Base-by-base conservation (phyloP, 1,140 invertebrate genomes). In the Scaptodrosophila lebanonensis region DNA sequence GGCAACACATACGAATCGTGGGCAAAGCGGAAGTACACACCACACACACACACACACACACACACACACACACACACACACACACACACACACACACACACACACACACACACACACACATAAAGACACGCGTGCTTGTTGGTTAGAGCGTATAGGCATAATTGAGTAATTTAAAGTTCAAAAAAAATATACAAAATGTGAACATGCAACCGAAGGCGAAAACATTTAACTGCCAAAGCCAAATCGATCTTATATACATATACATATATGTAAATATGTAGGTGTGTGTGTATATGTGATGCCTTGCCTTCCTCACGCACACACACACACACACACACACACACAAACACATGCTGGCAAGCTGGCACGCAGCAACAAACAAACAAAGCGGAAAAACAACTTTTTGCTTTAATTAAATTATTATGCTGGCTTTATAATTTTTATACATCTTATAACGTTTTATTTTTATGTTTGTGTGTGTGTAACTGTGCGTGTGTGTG, bases 321-420 rank as follows among this genome's bases (percentile, higher is more conserved):
- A 39, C 22, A 16, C 9, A 13, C 30, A 32, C 51, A 17, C 36
- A 39, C 47, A 18, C 36, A 32, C 17, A 39, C 22, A 16, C 9
- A 13, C 30, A 32, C 51, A 17, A n/a, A n/a, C n/a, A n/a, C n/a
- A n/a, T n/a, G n/a, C n/a, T n/a, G n/a, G n/a, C n/a, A n/a, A n/a
- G n/a, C n/a, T n/a, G n/a, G n/a, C n/a, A n/a, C 17, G 32, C n/a
- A 3, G 22, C 51, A 52, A 30, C 38, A 44, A 49, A 49, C 50
- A 66, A 62, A 66, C 50, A 62, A 66, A 62, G 63, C 58, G 51
- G 63, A 66, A 66, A 62, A 62, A 56, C 63, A 45, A 56, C 63
- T 66, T 66, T 66, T 61, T 66, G 63, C 57, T 56, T 66, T 66
- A 54, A 66, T 62, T 62, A 45, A 66, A 61, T 66, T 66, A 61